Conservation (phyloP, 2,888 invertebrate genomes). For the Limnephilus auricula region DNA sequence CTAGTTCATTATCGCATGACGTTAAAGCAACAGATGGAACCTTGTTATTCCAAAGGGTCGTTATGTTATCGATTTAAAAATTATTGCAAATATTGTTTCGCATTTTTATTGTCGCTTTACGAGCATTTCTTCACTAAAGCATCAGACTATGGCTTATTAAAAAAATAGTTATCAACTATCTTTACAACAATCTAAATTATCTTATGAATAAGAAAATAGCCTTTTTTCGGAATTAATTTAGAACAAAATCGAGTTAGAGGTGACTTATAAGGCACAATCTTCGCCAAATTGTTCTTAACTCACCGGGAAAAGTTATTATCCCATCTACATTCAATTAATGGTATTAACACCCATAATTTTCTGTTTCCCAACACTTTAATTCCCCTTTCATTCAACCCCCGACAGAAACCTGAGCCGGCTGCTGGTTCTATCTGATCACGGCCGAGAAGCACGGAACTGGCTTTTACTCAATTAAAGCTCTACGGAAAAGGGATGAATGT, state of each 20-base stretch:
- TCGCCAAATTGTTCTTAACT: background rate
- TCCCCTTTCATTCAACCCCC: background rate
- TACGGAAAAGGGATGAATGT: slow-evolving; percentile 11
- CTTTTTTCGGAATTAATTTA: too few species aligned
- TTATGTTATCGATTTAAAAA: too few species aligned
- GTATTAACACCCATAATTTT: background rate
- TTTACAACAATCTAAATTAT: too few species aligned
- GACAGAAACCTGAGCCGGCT: background rate
- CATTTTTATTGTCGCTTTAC: too few species aligned
- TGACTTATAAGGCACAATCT: background rate
- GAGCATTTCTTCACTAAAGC: too few species aligned
- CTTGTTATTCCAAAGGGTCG: too few species aligned
- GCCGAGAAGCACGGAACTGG: background rate
- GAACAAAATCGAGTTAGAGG: background rate
- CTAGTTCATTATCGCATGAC: too few species aligned
- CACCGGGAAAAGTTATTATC: background rate
- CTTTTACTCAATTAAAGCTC: slow-evolving; percentile 28
- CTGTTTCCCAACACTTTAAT: background rate
- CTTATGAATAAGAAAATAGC: too few species aligned
- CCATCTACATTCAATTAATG: background rate
- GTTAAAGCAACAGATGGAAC: too few species aligned
- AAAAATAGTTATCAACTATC: too few species aligned
- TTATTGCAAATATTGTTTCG: too few species aligned
- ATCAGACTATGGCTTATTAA: too few species aligned
- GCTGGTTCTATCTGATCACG: background rate